Base-by-base conservation (phyloP, 2,888 invertebrate genomes). In the Monoplex corrugatus region DNA sequence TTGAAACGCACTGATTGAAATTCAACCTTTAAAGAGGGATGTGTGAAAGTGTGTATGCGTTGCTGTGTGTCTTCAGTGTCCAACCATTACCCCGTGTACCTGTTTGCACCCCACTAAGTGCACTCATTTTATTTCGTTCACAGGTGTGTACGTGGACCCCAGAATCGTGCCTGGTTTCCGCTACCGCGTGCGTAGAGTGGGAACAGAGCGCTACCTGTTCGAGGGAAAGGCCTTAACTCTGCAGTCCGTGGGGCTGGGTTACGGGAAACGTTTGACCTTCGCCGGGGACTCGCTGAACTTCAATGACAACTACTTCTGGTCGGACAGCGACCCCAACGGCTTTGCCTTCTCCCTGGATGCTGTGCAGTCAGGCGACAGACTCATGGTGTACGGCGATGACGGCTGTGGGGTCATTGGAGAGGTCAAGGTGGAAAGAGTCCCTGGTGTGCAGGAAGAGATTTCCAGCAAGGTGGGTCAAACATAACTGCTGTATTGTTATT, bases 201-300 rank as follows among this genome's bases (percentile, higher is more conserved):
- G 92, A 23, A 89, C 92, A 35, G 97, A 97, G 83, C 97, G 97
- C 72, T 97, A 97, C 95, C 96, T 98, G 92, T 98, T 97, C 95
- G 96, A 97, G 91, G 97, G 97, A n/a, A 97, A 97, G 94, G 97
- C 97, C 63, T 96, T 97, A 87, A 97, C 97, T 13, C 96, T 98
- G 89, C 97, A 97, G 92, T 97, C 97, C 45, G 97, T 98, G 93
- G 98, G 98, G 0, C 97, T 97, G 93, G 98, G 98, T 16, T 98
- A 97, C 95, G 97, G 97, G 10, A 97, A 97, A 90, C 97, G 98
- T 82, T 96, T 98, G 91, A 98, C 98, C 1, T 98, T 98, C 96
- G 97, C 97, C 94, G 97, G 97, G 0, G 96, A 97, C 89, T 96
- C 96, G 82, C 96, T 97, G 80, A 97, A 97, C 95, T 96, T 97